phyloP scores from a whole-genome alignment of 2,888 invertebrate species.

The Microctonus aethiopoides region DNA sequence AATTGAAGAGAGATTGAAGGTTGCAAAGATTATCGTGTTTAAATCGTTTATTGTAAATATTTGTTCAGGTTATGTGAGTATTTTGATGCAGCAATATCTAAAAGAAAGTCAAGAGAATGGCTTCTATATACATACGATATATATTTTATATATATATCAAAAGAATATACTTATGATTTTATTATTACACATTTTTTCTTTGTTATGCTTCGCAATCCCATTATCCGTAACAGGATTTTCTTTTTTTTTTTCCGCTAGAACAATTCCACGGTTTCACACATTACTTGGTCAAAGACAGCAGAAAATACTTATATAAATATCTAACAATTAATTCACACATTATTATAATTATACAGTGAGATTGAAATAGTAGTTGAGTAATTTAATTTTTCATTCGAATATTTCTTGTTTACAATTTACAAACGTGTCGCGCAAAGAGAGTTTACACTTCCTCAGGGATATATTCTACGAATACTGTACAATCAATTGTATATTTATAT shows the following conservation, averaged over 20 bases:
- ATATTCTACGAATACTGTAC: conserved; percentile 26
- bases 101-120: background rate
- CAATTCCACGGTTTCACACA: background rate
- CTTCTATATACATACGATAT: background rate
- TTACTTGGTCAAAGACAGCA: background rate
- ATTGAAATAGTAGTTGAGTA: background rate
- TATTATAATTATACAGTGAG: background rate
- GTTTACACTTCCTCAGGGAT: conserved; percentile 9
- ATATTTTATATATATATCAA: background rate
- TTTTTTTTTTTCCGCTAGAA: background rate
- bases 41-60: background rate
- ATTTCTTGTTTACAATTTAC: no score
- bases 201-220: background rate
- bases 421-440: conserved; percentile 3
- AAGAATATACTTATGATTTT: background rate
- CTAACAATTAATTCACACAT: background rate
- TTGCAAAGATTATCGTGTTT: no score
- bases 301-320: background rate
- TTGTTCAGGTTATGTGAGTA: background rate
- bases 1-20: no score
- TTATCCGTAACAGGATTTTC: background rate
- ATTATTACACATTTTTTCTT: background rate
- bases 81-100: background rate
- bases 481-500: background rate
- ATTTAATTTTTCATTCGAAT: conserved; percentile 3